Percentiles rank a stretch among this genome's conserved stretches.
These are phyloP conservation scores for Saxicola maurus DNA, from an alignment of 2,797 vertebrate species.

Conservation along the genomic window DNA sequence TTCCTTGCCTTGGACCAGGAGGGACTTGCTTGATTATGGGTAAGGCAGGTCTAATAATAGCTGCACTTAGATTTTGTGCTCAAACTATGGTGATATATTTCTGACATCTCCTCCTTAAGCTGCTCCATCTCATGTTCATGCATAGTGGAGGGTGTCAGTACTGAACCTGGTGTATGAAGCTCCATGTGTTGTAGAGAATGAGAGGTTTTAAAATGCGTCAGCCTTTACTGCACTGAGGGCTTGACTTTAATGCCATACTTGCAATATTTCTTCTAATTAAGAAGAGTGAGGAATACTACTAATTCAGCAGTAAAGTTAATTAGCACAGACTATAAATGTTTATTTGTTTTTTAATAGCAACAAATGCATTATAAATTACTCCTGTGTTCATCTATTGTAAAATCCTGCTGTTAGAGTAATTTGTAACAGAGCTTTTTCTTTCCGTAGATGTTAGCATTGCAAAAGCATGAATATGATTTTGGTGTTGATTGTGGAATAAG, in stretches of 20 bases:
- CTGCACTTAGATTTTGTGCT: neutral
- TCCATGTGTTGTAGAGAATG: neutral
- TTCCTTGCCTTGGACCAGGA: neutral
- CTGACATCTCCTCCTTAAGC: neutral
- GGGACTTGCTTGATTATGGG: neutral
- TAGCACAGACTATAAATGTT: constrained; percentile 22
- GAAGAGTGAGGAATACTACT: neutral
- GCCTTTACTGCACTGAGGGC: neutral
- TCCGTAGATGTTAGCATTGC: neutral
- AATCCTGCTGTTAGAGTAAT: neutral
- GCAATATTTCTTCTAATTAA: neutral
- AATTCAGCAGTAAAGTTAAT: constrained; percentile 28
- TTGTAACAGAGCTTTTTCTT: neutral
- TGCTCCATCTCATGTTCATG: rapidly evolving
- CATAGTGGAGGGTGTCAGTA: neutral
- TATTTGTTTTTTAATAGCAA: constrained; percentile 32
- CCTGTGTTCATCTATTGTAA: neutral
- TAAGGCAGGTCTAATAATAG: neutral
- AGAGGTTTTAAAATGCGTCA: neutral
- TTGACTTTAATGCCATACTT: neutral
- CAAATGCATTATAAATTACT: constrained; percentile 12
- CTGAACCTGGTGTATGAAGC: neutral
- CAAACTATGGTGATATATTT: neutral
- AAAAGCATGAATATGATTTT: neutral
- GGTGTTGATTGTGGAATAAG: neutral